phyloP scores from a whole-genome alignment of 2,797 vertebrate genomes.

The Coluber constrictor region DNA sequence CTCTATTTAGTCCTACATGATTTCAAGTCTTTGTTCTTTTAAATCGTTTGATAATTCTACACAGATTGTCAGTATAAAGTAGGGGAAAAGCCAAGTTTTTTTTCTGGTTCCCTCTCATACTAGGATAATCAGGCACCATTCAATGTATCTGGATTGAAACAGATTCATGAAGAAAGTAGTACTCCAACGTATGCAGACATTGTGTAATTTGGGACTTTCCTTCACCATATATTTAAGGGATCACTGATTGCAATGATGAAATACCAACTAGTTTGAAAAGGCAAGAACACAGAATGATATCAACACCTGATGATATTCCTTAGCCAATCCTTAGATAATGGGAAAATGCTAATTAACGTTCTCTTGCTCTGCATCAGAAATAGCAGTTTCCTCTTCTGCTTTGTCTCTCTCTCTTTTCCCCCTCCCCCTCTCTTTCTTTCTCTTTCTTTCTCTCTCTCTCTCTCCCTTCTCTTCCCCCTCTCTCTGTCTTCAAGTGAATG shows the following conservation, averaged over 20 bases:
- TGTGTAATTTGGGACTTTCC: neutral
- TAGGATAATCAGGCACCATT: neutral
- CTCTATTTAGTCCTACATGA: conserved; percentile 25
- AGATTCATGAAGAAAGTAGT: neutral
- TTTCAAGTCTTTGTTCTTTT: neutral
- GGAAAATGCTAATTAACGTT: neutral
- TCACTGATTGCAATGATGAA: neutral
- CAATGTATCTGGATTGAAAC: neutral
- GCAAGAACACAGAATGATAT: neutral
- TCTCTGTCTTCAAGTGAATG: neutral
- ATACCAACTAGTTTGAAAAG: neutral
- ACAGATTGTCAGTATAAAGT: neutral
- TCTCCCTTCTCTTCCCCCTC: too few species aligned
- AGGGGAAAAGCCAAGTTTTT: neutral
- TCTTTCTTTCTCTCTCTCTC: neutral
- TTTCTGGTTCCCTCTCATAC: neutral
- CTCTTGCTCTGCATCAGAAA: neutral
- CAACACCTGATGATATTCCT: neutral
- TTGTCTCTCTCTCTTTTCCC: neutral
- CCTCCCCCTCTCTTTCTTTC: neutral
- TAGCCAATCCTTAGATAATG: neutral
- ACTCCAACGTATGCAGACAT: neutral
- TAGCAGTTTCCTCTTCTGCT: neutral
- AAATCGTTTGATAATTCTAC: conserved; percentile 3
- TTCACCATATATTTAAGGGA: neutral